Conservation (phyloP, 2,888 invertebrate species). For the Girardia tigrina region DNA sequence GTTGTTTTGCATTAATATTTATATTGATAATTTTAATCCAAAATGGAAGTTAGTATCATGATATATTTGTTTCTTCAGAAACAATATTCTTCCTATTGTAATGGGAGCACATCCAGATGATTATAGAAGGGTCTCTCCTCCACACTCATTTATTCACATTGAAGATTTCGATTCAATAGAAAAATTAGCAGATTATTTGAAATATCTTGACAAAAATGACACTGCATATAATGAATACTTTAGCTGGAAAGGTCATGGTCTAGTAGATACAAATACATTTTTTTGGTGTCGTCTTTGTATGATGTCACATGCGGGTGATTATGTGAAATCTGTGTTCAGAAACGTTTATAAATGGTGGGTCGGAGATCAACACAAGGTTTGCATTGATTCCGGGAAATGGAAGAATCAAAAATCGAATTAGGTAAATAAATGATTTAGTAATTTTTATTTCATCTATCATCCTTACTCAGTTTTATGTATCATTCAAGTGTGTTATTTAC, state of each 20-base stretch:
- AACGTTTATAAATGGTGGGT: conserved; percentile 6
- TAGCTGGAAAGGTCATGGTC: conserved; percentile 79
- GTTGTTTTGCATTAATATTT: no score
- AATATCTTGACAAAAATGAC: conserved; percentile 70
- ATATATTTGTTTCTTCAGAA: conserved; percentile 41
- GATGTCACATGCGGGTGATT: conserved; percentile 41
- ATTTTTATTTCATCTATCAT: no score
- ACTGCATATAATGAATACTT: conserved; percentile 83
- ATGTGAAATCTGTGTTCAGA: not conserved
- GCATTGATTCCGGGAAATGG: not conserved
- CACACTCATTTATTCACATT: conserved; percentile 80
- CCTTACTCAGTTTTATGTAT: no score
- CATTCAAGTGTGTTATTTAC: no score
- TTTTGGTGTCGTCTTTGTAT: conserved; percentile 81
- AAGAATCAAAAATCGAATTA: conserved; percentile 5
- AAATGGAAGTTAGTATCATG: not conserved
- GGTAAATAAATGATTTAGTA: no score
- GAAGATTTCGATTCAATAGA: conserved; percentile 79
- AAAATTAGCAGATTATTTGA: conserved; percentile 71
- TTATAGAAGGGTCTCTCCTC: conserved; percentile 72
- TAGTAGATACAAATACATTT: conserved; percentile 76
- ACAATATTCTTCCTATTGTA: conserved; percentile 76
- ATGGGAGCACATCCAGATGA: conserved; percentile 87
- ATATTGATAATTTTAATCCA: no score
- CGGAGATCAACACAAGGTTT: not conserved